A percentile compares a stretch with the other conserved stretches of the same genome.
Evolutionary conservation across 1,140 invertebrate species (phyloP).

Genomic region (Heliconius eleuchia): DNA sequence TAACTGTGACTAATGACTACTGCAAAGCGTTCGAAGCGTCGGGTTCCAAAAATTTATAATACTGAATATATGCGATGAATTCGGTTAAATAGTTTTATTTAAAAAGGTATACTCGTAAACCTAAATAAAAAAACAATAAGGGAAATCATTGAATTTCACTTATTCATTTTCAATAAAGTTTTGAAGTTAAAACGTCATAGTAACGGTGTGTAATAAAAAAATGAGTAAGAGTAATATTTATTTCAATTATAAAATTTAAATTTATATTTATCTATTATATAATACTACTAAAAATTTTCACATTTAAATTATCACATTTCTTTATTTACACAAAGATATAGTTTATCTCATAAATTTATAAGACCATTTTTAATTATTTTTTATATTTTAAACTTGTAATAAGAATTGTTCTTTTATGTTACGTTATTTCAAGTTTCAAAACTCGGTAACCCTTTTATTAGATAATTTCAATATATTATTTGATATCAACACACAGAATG

Average conservation of each 20-base stretch:
- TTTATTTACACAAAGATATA: constrained; percentile 2
- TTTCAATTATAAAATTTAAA: constrained; percentile 10
- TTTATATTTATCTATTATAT: not conserved
- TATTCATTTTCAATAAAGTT: too few relatives aligned
- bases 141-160: too few relatives aligned
- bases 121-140: too few relatives aligned
- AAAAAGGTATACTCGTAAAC: too few relatives aligned
- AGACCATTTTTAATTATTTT: not conserved
- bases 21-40: too few relatives aligned
- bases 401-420: too few relatives aligned
- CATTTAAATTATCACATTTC: not conserved
- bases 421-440: not conserved
- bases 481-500: not conserved
- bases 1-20: too few relatives aligned
- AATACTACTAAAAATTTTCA: not conserved
- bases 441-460: not conserved
- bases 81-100: too few relatives aligned
- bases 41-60: too few relatives aligned
- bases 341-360: not conserved
- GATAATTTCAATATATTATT: not conserved
- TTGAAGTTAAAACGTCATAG: not conserved
- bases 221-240: not conserved
- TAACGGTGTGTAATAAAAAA: not conserved
- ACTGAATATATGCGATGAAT: too few relatives aligned
- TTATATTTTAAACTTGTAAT: not conserved